Evolutionary conservation across 2,797 vertebrate species (phyloP).

Genomic region (Intellagama lesueurii): DNA sequence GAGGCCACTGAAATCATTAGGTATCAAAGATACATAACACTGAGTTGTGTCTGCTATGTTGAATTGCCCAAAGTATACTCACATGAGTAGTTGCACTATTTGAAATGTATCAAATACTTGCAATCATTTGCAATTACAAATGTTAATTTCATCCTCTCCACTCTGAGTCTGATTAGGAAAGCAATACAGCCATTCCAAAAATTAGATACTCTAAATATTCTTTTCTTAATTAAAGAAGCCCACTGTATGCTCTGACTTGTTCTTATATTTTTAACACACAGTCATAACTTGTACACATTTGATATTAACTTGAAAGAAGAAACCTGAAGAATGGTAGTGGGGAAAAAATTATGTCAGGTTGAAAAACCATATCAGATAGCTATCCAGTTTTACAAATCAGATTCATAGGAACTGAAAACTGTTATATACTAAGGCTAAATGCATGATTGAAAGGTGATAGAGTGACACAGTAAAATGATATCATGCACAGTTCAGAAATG

Average conservation of each 20-base stretch:
- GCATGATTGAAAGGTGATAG: slow-evolving; percentile 1
- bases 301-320: not conserved
- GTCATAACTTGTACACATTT: not conserved
- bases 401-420: not conserved
- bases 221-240: not conserved
- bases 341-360: not conserved
- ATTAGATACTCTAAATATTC: not conserved
- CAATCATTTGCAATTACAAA: slow-evolving; percentile 15
- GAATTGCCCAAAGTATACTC: not conserved
- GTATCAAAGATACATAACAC: not conserved
- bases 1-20: not conserved
- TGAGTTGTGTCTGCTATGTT: not conserved
- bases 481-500: not conserved
- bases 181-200: not conserved
- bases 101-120: not conserved
- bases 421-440: not conserved
- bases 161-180: slow-evolving; percentile 17
- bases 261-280: not conserved
- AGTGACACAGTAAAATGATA: slow-evolving; percentile 1
- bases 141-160: not conserved
- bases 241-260: not conserved
- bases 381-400: slow-evolving; percentile 11
- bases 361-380: slow-evolving; percentile 6
- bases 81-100: not conserved
- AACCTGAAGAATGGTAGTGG: not conserved